Percentiles rank a stretch among this genome's conserved stretches.
These are phyloP conservation scores for Mystacornis crossleyi DNA, from an alignment of 2,113 vertebrate genomes.

Conservation along the genomic window DNA sequence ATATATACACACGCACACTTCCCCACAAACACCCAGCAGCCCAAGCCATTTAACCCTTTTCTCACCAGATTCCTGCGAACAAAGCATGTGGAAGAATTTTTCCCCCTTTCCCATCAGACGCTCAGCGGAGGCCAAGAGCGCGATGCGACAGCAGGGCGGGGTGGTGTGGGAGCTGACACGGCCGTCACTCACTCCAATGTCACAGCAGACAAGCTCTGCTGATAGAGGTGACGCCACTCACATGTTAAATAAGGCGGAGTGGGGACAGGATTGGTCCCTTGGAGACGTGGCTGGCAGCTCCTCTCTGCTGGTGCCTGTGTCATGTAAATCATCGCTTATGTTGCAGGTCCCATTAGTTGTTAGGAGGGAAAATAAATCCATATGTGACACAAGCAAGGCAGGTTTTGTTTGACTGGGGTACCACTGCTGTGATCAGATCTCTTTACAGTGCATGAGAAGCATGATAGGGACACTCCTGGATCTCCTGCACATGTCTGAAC, in stretches of 20 bases:
- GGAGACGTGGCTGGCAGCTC: background rate
- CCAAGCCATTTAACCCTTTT: slow-evolving; percentile 54
- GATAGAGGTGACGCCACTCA: background rate
- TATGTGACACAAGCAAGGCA: background rate
- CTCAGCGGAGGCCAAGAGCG: fast-evolving
- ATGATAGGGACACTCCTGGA: background rate
- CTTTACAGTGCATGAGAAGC: background rate
- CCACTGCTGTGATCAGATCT: background rate
- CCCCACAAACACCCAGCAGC: background rate
- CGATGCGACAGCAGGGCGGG: fast-evolving
- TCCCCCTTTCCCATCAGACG: background rate
- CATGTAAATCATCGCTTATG: fast-evolving
- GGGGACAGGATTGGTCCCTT: background rate
- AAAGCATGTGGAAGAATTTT: slow-evolving; percentile 57
- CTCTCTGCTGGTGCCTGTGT: background rate
- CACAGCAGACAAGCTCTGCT: background rate
- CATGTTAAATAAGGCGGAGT: background rate
- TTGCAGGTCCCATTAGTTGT: fast-evolving
- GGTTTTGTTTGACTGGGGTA: background rate
- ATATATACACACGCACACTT: background rate
- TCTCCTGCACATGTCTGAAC: fast-evolving
- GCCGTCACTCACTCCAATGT: background rate
- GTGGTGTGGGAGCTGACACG: background rate
- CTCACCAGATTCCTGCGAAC: background rate
- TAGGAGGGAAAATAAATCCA: background rate